Percentiles rank a stretch among this genome's conserved stretches.
These are phyloP conservation scores for Chlorodrepanis virens DNA, from an alignment of 2,113 vertebrate species.

Conservation along the genomic window DNA sequence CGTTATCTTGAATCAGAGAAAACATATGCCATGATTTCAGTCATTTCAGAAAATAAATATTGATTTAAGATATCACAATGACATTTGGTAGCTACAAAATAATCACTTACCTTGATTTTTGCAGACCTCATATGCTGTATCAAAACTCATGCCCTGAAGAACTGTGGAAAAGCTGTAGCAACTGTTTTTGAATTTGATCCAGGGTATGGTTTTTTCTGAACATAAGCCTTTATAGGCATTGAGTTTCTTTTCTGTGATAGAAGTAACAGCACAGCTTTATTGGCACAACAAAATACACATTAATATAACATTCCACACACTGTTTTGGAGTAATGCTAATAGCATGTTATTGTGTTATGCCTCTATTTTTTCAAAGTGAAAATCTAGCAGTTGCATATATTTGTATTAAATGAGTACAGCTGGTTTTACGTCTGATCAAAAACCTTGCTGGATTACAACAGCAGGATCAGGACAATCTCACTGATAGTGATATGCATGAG, in stretches of 20 bases:
- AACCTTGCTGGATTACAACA: neutral
- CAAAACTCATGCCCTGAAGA: conserved; percentile 77
- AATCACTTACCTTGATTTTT: conserved; percentile 81
- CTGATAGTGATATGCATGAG: fast-evolving
- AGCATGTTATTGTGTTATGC: neutral
- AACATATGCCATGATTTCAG: neutral
- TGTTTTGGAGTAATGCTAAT: neutral
- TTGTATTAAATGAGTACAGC: neutral
- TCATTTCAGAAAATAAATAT: neutral
- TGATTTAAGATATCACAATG: neutral
- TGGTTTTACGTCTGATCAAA: neutral
- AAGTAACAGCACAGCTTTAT: conserved; percentile 56
- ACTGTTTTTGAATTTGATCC: conserved; percentile 86
- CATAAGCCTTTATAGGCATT: conserved; percentile 73
- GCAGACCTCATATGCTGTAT: conserved; percentile 86
- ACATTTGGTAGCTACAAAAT: neutral
- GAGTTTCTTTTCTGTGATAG: conserved; percentile 74
- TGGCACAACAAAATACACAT: conserved; percentile 3
- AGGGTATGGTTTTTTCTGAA: conserved; percentile 76
- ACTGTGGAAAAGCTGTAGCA: conserved; percentile 92
- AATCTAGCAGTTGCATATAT: neutral
- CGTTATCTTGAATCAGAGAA: neutral
- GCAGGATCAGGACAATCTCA: neutral
- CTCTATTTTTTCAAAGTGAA: neutral
- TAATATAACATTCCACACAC: neutral